These are phyloP conservation scores for Hyla sarda DNA, from an alignment of 2,113 vertebrate genomes.

Conservation along the genomic window DNA sequence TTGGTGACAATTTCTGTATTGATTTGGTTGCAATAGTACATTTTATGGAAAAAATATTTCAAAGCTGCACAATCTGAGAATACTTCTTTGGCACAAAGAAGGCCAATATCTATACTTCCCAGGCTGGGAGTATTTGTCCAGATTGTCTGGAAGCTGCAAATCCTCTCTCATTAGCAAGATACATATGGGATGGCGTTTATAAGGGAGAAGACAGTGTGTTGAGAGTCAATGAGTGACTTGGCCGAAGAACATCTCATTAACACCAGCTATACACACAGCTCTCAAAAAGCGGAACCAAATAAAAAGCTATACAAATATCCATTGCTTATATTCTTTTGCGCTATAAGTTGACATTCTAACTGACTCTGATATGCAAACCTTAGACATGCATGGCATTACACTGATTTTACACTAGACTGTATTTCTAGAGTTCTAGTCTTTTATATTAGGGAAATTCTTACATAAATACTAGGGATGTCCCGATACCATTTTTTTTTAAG, in stretches of 20 bases:
- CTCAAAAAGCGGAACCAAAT: slow-evolving; percentile 29
- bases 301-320: slow-evolving; percentile 22
- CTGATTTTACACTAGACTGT: not conserved
- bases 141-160: slow-evolving; percentile 50
- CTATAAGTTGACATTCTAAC: not conserved
- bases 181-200: slow-evolving; percentile 45
- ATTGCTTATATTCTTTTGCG: not conserved
- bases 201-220: slow-evolving; percentile 29
- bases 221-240: slow-evolving; percentile 51
- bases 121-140: slow-evolving; percentile 47
- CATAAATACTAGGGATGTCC: no score
- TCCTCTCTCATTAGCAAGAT: slow-evolving; percentile 52
- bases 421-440: not conserved
- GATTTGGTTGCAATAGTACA: no score
- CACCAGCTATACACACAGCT: slow-evolving; percentile 4
- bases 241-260: slow-evolving; percentile 50
- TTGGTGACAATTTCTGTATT: not conserved
- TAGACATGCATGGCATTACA: not conserved
- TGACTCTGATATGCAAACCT: not conserved
- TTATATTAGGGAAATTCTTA: no score
- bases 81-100: slow-evolving; percentile 30
- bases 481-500: no score
- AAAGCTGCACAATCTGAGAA: not conserved
- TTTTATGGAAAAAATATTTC: no score
- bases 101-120: slow-evolving; percentile 2